Conservation (phyloP, 2,113 vertebrate species). For the Tricholaema leucomelas region DNA sequence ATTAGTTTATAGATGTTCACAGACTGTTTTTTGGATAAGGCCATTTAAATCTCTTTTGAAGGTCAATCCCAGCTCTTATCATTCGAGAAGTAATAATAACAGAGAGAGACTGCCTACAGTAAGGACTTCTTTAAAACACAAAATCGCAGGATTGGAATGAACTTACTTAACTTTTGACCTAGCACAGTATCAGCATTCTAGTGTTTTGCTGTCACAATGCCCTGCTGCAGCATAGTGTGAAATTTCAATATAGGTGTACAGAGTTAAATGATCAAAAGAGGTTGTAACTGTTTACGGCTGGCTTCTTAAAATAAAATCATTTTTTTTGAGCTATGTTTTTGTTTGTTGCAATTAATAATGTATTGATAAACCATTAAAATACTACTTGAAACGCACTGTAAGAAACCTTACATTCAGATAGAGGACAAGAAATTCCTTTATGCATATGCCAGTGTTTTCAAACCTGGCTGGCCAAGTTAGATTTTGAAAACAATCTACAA, state of each 20-base stretch:
- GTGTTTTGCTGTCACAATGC: conserved; percentile 56
- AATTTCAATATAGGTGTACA: conserved; percentile 46
- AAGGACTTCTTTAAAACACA: conserved; percentile 66
- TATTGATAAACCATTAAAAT: neutral
- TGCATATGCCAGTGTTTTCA: neutral
- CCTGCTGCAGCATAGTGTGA: conserved; percentile 25
- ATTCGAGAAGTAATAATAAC: conserved; percentile 69
- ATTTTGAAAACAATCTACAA: conserved; percentile 6
- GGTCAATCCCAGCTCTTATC: conserved; percentile 73
- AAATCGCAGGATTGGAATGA: conserved; percentile 63
- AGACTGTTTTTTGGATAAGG: conserved; percentile 70
- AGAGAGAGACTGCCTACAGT: conserved; percentile 22
- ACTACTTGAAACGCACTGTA: neutral
- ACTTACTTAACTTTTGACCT: conserved; percentile 66
- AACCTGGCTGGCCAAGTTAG: neutral
- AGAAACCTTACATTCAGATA: neutral
- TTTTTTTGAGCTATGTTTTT: neutral
- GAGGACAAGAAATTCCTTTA: neutral
- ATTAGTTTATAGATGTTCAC: conserved; percentile 65
- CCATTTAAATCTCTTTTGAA: conserved; percentile 77
- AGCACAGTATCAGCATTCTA: conserved; percentile 56
- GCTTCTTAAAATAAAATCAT: neutral
- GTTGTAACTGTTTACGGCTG: conserved; percentile 40
- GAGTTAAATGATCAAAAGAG: conserved; percentile 59
- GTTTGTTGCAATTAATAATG: neutral